Evolutionary conservation across 2,888 invertebrate species (phyloP), one percentile per base, ranked within the genome.

Genomic region (Willowsia nigromaculata): DNA sequence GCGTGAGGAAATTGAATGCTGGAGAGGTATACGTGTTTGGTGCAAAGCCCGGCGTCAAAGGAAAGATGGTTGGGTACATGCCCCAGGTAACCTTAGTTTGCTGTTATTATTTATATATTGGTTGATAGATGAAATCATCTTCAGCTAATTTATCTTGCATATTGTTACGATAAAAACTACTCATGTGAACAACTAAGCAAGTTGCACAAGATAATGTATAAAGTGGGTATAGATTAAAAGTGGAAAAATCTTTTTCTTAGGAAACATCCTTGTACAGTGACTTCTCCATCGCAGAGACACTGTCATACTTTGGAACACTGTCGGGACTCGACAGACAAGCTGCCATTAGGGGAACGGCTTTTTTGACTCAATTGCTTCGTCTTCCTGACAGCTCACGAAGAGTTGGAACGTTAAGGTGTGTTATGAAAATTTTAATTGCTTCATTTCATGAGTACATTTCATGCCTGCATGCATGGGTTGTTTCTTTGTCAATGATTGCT

Each of bases 261-360:
- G 97, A 98, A 94, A 97, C 97, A 89, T 97, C 97, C 0, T 95
- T 98, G 0, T 97, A 97, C 94, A 97, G 96, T 0, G 97, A 97
- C 94, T 98, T 98, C 94, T 97, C 98, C 50, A 98, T 98, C 93
- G 96, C 96, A 92, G 98, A 98, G 94, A 98, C 98, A 0, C 96
- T 98, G 96, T 96, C 97, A 96, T 98, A 98, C 94, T 98, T 98
- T 94, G 98, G 98, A 53, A 97, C 98, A 96, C 97, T 98, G 93
- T 98, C 98, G 94, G 97, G 98, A 92, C 98, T 98, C 98, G 95
- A 96, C 93, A 96, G 96, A 59, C 94, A 95, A 30, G 97, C 97
- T 94, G 97, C 98, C 92, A 94, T 95, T 78, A 96, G 97, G 92
- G 95, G 98, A 92, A 95, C 97, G 91, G 96, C 96, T 93, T 98